Evolutionary conservation across 2,797 vertebrate species (phyloP).

Genomic region (Periophthalmus magnuspinnatus): DNA sequence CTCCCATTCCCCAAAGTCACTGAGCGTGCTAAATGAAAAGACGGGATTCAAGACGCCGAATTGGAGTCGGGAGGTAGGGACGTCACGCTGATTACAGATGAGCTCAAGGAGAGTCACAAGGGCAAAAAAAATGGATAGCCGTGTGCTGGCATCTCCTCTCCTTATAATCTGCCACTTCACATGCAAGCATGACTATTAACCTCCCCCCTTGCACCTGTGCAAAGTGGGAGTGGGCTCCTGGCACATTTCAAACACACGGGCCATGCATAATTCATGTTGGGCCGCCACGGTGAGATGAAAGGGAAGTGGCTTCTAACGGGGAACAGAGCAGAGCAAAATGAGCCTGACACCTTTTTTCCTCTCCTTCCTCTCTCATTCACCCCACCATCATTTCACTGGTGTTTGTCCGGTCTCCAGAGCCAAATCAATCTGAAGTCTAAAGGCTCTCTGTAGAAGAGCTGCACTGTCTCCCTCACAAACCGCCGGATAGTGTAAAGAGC

Average conservation of each 20-base stretch:
- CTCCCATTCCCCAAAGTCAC: conserved; percentile 44
- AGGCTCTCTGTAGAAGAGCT: conserved; percentile 25
- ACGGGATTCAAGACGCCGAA: conserved; percentile 60
- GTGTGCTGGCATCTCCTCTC: conserved; percentile 50
- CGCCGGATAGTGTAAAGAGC: not conserved
- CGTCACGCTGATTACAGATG: conserved; percentile 68
- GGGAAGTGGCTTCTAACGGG: conserved; percentile 43
- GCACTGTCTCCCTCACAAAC: conserved; percentile 12
- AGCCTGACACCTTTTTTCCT: conserved; percentile 37
- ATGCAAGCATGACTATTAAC: conserved; percentile 66
- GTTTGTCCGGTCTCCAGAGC: conserved; percentile 46
- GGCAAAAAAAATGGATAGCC: conserved; percentile 26
- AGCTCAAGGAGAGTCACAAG: conserved; percentile 45
- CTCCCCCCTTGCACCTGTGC: conserved; percentile 56
- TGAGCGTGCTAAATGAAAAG: conserved; percentile 66
- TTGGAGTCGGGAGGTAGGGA: conserved; percentile 39
- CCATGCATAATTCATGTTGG: conserved; percentile 72
- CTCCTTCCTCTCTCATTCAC: not conserved
- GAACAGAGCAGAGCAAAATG: conserved; percentile 47
- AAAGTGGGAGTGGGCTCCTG: conserved; percentile 63
- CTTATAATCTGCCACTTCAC: conserved; percentile 68
- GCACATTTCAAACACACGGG: conserved; percentile 45
- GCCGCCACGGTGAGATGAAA: conserved; percentile 62
- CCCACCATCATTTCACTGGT: conserved; percentile 37
- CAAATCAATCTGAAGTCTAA: conserved; percentile 39